Evolutionary conservation across 64 coral and sea anemone genomes (phyloP).

Genomic region (Catalaphyllia jardinei): DNA sequence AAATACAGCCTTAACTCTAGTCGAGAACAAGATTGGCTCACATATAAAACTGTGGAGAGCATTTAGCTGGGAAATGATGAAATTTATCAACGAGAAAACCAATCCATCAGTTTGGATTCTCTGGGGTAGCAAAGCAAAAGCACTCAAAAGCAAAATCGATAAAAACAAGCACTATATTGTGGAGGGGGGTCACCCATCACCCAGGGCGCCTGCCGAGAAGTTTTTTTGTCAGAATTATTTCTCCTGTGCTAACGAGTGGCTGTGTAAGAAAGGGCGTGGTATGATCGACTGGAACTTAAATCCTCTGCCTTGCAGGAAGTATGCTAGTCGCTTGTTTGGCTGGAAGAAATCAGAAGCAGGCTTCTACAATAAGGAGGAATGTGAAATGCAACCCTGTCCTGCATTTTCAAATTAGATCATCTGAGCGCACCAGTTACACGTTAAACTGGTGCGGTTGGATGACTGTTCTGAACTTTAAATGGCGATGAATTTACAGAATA

Average conservation of each 20-base stretch:
- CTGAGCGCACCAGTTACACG: background rate
- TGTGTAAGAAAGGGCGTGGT: slow-evolving; percentile 27
- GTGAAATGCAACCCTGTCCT: slow-evolving; percentile 35
- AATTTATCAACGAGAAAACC: slow-evolving; percentile 24
- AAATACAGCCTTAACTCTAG: slow-evolving; percentile 28
- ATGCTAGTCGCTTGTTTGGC: background rate
- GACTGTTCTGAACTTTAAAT: too few species aligned
- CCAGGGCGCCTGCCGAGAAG: background rate
- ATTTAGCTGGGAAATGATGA: slow-evolving; percentile 13
- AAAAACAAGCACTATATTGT: slow-evolving; percentile 38
- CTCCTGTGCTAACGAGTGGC: slow-evolving; percentile 23
- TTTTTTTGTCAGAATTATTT: slow-evolving; percentile 58
- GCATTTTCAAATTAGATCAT: background rate
- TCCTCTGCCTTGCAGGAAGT: slow-evolving; percentile 28
- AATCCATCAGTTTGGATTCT: slow-evolving; percentile 27
- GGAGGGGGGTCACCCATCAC: slow-evolving; percentile 36
- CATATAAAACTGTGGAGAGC: slow-evolving; percentile 23
- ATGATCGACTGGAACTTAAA: slow-evolving; percentile 28
- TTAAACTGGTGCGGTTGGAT: too few species aligned
- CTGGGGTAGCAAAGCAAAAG: slow-evolving; percentile 28
- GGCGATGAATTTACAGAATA: too few species aligned
- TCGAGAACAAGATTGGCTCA: slow-evolving; percentile 28
- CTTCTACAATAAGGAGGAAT: background rate
- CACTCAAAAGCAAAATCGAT: background rate
- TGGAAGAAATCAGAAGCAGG: background rate